Conservation (phyloP, 2,888 invertebrate species). For the Cecidostiba fungosa region DNA sequence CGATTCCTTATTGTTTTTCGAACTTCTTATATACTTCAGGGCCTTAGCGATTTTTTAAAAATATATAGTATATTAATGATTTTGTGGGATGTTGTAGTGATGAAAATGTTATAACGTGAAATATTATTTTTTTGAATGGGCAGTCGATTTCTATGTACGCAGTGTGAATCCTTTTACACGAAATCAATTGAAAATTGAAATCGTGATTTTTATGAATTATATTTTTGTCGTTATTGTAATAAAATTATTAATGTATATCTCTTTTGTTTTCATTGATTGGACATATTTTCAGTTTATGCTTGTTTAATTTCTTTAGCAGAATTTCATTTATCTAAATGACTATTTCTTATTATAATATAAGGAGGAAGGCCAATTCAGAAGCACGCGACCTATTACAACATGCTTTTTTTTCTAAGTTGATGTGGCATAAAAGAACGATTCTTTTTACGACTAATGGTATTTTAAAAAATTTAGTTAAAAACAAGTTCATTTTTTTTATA, state of each 20-base stretch:
- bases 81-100: constrained; percentile 32
- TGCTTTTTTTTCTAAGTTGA: too few relatives aligned
- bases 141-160: constrained; percentile 30
- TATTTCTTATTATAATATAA: background rate
- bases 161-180: constrained; percentile 18
- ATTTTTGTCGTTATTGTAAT: constrained; percentile 61
- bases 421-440: too few relatives aligned
- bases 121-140: constrained; percentile 48
- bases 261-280: constrained; percentile 37
- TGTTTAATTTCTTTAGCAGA: background rate
- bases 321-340: too few relatives aligned
- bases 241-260: constrained; percentile 56
- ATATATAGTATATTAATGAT: constrained; percentile 23
- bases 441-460: too few relatives aligned
- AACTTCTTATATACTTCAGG: background rate
- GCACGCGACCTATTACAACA: too few relatives aligned
- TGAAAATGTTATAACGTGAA: constrained; percentile 37
- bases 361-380: too few relatives aligned
- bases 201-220: constrained; percentile 58
- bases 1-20: constrained; percentile 41
- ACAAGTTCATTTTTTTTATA: too few relatives aligned
- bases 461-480: too few relatives aligned
- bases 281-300: background rate
- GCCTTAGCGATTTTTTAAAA: constrained; percentile 39
- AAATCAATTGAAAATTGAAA: constrained; percentile 41